Evolutionary conservation across 2,113 vertebrate species (phyloP), one percentile per base, ranked within the genome.

Genomic region (Cephalopholis sonnerati): DNA sequence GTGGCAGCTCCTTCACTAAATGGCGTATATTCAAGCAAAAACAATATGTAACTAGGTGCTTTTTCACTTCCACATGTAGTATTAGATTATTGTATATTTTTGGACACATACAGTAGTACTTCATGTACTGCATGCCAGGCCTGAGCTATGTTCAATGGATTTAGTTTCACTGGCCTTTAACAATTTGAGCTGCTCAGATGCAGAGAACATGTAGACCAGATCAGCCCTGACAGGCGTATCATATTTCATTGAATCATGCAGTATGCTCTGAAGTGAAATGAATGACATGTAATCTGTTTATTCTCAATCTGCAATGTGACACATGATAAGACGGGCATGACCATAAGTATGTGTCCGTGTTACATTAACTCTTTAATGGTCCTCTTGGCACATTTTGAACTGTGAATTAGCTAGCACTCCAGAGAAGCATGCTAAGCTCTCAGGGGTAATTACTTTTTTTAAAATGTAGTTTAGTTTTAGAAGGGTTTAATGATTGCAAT

Each of bases 131-230:
- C 51, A 36, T 76, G 70, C 39, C 78, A 55, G 29, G 58, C 61
- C 70, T 48, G 51, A 76, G 29, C 32, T 68, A 79, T 64, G 71
- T 41, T 41, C 12, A 59, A 65, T 73, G 64, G 70, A 84, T 84
- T 62, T 17, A 67, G 39, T 91, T 84, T 77, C 70, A 16, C 24
- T 53, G 39, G 11, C 82, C 64, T 81, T 48, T n/a, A 76, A 69
- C 8, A 48, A 11, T 77, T 55, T 83, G 71, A 81, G 58, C 65
- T 81, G 54, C 46, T 74, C 59, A 74, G 16, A 75, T 73, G 50
- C 18, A 58, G 17, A 77, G 22, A n/a, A 68, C 55, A 76, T 48
- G 57, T 39, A 64, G 46, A 51, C 9, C 10, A 27, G 25, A 79
- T 76, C 32, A n/a, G n/a, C 15, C 61, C 55, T 57, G 71, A 76